Evolutionary conservation across 23 tunicate genomes (phyloP).

Genomic region (Styela clava): DNA sequence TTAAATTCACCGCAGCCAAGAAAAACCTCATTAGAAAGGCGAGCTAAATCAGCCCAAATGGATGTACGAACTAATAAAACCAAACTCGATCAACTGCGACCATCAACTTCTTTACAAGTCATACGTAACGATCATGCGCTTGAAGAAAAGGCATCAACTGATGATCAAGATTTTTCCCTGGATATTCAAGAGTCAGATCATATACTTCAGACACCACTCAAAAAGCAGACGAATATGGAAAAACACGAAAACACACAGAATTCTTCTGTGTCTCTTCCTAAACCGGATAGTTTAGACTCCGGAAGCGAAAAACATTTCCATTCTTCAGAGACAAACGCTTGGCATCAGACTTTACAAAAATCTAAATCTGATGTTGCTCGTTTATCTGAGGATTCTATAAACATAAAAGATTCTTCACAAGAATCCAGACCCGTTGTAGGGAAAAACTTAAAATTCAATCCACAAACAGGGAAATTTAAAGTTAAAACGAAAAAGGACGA

Average conservation of each 20-base stretch:
- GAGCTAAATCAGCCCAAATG: background rate
- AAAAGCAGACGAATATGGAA: background rate
- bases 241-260: background rate
- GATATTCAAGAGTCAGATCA: background rate
- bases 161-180: background rate
- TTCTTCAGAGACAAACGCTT: background rate
- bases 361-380: background rate
- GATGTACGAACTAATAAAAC: background rate
- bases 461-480: constrained; percentile 21
- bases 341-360: background rate
- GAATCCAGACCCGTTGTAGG: constrained; percentile 7
- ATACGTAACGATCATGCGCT: background rate
- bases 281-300: background rate
- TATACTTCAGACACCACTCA: no score
- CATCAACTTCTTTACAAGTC: background rate
- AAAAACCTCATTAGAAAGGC: background rate
- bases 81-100: background rate
- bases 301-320: background rate
- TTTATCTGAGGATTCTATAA: background rate
- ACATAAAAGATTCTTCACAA: background rate
- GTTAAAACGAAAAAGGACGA: background rate
- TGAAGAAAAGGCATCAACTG: background rate
- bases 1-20: background rate
- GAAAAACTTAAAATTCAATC: constrained; percentile 22
- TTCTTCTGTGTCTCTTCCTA: no score